phyloP scores from a whole-genome alignment of 2,113 vertebrate species.

The Pituophis catenifer region DNA sequence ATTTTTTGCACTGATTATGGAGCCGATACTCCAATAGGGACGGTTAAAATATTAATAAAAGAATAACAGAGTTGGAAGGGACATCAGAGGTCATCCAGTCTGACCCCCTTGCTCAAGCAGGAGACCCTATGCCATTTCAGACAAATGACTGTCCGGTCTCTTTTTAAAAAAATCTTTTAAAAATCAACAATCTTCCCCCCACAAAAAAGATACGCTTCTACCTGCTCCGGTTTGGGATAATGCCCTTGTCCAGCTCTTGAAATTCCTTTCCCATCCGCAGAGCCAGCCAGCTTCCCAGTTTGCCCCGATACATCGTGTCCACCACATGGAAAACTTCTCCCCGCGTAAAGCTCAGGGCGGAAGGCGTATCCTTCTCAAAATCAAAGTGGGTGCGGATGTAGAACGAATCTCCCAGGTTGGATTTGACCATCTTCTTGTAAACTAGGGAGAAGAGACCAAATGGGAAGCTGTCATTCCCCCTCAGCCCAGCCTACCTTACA shows the following conservation, averaged over 20 bases:
- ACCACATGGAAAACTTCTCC: slow-evolving; percentile 92
- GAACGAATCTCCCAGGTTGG: slow-evolving; percentile 88
- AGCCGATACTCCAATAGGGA: no score
- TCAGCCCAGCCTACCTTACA: neutral
- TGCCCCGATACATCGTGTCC: slow-evolving; percentile 86
- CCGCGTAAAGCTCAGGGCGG: slow-evolving; percentile 81
- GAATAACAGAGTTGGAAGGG: neutral
- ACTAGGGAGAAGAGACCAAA: slow-evolving; percentile 65
- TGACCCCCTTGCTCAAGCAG: neutral
- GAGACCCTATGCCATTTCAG: neutral
- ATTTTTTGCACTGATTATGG: no score
- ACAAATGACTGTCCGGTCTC: neutral
- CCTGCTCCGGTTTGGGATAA: slow-evolving; percentile 88
- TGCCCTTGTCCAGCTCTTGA: slow-evolving; percentile 86
- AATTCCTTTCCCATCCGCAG: slow-evolving; percentile 87
- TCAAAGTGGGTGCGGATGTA: slow-evolving; percentile 95
- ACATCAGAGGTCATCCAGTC: neutral
- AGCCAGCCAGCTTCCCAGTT: slow-evolving; percentile 86
- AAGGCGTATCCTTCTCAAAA: slow-evolving; percentile 76
- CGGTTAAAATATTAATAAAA: no score
- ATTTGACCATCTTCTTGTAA: slow-evolving; percentile 88
- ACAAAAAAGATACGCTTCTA: slow-evolving; percentile 35
- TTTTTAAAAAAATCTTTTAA: neutral
- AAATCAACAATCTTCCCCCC: neutral
- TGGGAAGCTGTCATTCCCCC: neutral